Conservation (phyloP, 1,140 invertebrate species). For the Metaphire vulgaris region DNA sequence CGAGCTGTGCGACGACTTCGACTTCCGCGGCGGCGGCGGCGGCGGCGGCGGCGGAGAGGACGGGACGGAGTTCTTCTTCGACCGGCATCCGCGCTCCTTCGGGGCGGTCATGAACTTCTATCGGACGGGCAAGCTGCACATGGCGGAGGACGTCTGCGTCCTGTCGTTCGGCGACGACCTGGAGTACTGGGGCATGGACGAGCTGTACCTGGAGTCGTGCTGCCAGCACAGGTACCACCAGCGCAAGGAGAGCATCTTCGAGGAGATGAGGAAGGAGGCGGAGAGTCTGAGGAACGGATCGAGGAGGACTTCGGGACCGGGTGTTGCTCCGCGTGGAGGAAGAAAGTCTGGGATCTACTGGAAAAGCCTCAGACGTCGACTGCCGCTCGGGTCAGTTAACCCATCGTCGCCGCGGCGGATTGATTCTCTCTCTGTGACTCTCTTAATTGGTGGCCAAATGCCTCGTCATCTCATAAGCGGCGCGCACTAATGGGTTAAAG, state of each 20-base stretch:
- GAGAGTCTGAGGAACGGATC: conserved; percentile 79
- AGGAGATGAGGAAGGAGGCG: conserved; percentile 97
- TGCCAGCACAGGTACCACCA: conserved; percentile 99
- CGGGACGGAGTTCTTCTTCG: conserved; percentile 97
- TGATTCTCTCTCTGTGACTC: too few species aligned
- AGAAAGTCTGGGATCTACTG: conserved; percentile 94
- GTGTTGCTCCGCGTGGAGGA: conserved; percentile 86
- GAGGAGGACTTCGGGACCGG: conserved; percentile 87
- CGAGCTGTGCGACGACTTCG: conserved; percentile 92
- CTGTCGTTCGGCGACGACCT: conserved; percentile 95
- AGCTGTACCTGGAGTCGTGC: conserved; percentile 92
- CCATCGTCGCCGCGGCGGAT: too few species aligned
- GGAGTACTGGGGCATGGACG: conserved; percentile 97
- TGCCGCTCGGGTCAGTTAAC: conserved; percentile 81
- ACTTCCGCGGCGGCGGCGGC: conserved; percentile 86
- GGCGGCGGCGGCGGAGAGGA: conserved; percentile 71
- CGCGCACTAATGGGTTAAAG: too few species aligned
- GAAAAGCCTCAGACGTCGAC: conserved; percentile 96
- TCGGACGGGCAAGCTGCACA: conserved; percentile 90
- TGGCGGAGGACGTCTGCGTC: conserved; percentile 87
- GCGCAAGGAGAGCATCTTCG: conserved; percentile 96
- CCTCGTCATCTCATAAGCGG: too few species aligned
- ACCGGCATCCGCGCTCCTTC: conserved; percentile 94
- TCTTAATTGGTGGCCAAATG: too few species aligned
- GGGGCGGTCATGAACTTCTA: conserved; percentile 97